Evolutionary conservation across 2,797 vertebrate species (phyloP), one percentile per base, ranked within the genome.

Genomic region (Prunella strophiata): DNA sequence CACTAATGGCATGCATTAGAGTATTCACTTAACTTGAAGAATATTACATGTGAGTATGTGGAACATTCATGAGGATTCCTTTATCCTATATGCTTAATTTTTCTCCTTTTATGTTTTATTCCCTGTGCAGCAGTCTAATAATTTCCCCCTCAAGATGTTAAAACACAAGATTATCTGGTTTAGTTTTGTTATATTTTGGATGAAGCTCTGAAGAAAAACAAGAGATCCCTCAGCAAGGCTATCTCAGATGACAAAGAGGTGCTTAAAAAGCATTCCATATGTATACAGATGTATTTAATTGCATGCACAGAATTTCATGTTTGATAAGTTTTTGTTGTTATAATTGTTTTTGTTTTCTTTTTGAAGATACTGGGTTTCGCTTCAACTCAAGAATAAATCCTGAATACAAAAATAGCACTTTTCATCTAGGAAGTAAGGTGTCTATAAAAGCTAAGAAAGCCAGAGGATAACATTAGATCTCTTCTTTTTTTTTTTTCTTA

Each of bases 251-350:
- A 74, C 6, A 73, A 63, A 66, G 9, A 66, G 2, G 14, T 52
- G 16, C 2, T 67, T 42, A 72, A 77, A 77, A 71, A 26, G 0
- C 2, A 54, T n/a, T 67, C 14, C 5, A 0, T 32, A 26, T 32
- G 3, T 57, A 45, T 50, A 21, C 2, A 38, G 23, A 42, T 18
- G 3, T 50, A 68, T 72, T 81, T 87, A 42, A 84, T 36, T 36
- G 10, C 36, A 36, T 36, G 27, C 18, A 57, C 7, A 6, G 42
- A 59, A 63, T 1, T 42, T 1, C 5, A 40, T 14, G 2, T 26
- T 54, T 68, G 9, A 10, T 36, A 66, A 50, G 13, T 15, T 78
- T 51, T 55, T 51, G 3, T 23, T 77, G 11, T 21, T 45, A 2
- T 30, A 2, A 26, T 19, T 14, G 68, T 52, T 11, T 66, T 47